Base-by-base conservation (phyloP, 2,888 invertebrate genomes). In the Listrodromus nycthemerus region DNA sequence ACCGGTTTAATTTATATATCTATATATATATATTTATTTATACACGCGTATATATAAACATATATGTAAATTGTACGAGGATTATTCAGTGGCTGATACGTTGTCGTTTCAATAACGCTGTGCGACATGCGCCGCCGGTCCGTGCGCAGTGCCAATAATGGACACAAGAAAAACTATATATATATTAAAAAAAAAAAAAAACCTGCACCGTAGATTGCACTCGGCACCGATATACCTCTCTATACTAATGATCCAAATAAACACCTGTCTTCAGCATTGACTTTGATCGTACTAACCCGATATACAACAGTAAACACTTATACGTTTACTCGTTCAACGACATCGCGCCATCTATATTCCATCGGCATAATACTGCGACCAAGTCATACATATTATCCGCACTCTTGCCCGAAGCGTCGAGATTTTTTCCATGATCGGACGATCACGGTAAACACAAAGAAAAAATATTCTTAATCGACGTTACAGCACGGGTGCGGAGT, bases 121-220 rank as follows among this genome's bases (percentile, higher is more conserved):
- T 52, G 21, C 16, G 21, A 19, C 8, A 52, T 52, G 3, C 52
- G 52, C 50, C 50, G 19, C n/a, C 16, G 21, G 21, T 52, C 21
- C 52, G 19, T 19, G 21, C 55, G 50, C 30, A 52, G 19, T 48
- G 21, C 7, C 19, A 30, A 27, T 13, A 19, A 27, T 61, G 45
- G 27, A 41, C 41, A 74, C 63, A 74, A 37, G 13, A 67, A 73
- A 33, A 7, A 45, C n/a, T n/a, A n/a, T n/a, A n/a, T n/a, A n/a
- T n/a, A n/a, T n/a, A n/a, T n/a, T n/a, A 67, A 30, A 0, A 65
- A 69, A 27, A 24, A 70, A 37, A 13, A 37, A 69, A 79, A 82
- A 86, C 79, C 82, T 80, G 78, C 74, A 74, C 82, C 76, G 77
- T 82, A 77, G 73, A 82, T 79, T 82, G 81, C 81, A 82, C 81